These are phyloP conservation scores for Ditylenchus weischeri DNA, from an alignment of 2,888 invertebrate species.

Conservation along the genomic window DNA sequence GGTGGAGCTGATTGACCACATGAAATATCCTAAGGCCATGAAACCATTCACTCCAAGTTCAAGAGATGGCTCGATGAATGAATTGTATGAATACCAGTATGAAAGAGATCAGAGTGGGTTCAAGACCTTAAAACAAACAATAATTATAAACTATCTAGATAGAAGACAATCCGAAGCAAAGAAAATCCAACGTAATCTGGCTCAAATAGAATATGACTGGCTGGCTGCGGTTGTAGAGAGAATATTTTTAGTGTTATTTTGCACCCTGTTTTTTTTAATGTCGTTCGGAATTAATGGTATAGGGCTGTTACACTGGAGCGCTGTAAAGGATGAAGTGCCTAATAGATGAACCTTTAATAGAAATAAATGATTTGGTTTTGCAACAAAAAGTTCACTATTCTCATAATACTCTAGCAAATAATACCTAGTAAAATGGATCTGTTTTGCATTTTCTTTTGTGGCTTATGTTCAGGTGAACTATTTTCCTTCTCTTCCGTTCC, in stretches of 20 bases:
- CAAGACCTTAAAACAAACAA: too few relatives aligned
- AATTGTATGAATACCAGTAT: too few relatives aligned
- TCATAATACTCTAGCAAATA: too few relatives aligned
- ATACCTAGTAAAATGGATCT: too few relatives aligned
- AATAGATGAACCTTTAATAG: background rate
- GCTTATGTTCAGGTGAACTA: too few relatives aligned
- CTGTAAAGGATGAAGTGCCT: background rate
- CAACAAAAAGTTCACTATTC: too few relatives aligned
- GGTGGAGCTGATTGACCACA: background rate
- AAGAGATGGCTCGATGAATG: too few relatives aligned
- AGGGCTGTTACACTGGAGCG: constrained; percentile 34
- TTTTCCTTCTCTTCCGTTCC: too few relatives aligned
- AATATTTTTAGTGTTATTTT: constrained; percentile 47
- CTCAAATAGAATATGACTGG: constrained; percentile 56
- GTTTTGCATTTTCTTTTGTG: too few relatives aligned
- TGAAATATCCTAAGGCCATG: background rate
- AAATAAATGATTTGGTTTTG: background rate
- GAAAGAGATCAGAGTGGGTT: too few relatives aligned
- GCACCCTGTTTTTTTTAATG: constrained; percentile 40
- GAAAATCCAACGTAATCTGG: constrained; percentile 43
- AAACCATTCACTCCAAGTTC: background rate
- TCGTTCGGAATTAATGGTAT: constrained; percentile 48
- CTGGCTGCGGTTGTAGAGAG: constrained; percentile 54
- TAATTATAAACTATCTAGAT: too few relatives aligned
- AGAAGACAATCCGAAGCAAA: background rate